Conservation (phyloP, 2,888 invertebrate species). For the Mycalesis mineus region DNA sequence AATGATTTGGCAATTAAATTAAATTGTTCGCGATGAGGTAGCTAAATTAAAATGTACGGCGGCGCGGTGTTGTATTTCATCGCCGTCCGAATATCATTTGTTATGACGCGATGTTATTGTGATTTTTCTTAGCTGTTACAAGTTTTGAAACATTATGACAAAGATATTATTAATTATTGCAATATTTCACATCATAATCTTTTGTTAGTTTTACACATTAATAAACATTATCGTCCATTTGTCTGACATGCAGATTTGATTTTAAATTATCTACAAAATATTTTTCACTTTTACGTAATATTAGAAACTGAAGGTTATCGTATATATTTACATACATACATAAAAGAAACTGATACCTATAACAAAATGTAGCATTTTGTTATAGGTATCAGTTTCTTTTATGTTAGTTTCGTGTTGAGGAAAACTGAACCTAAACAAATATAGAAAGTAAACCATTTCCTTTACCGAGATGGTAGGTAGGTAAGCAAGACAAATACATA, state of each 20-base stretch:
- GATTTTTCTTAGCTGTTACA: conserved; percentile 13
- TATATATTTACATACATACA: too few relatives aligned
- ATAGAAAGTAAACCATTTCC: conserved; percentile 8
- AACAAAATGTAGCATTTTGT: too few relatives aligned
- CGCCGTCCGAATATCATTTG: conserved; percentile 39
- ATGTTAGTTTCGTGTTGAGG: too few relatives aligned
- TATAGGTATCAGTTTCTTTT: too few relatives aligned
- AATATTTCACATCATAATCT: neutral
- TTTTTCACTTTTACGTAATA: neutral
- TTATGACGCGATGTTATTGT: conserved; percentile 22
- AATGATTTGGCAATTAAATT: conserved; percentile 78
- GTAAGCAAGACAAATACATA: conserved; percentile 5
- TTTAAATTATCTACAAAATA: neutral
- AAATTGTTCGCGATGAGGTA: conserved; percentile 73
- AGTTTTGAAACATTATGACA: conserved; percentile 3
- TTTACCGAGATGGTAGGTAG: neutral
- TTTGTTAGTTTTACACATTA: neutral
- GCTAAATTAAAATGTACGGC: conserved; percentile 72
- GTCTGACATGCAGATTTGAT: neutral
- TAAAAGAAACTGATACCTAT: too few relatives aligned
- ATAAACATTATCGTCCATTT: neutral
- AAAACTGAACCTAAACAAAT: neutral
- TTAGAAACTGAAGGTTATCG: neutral
- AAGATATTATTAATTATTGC: neutral
- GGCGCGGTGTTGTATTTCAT: conserved; percentile 54